A percentile compares a stretch with the other conserved stretches of the same genome.
Evolutionary conservation across 2,113 vertebrate species (phyloP).

Genomic region (Colinus virginianus): DNA sequence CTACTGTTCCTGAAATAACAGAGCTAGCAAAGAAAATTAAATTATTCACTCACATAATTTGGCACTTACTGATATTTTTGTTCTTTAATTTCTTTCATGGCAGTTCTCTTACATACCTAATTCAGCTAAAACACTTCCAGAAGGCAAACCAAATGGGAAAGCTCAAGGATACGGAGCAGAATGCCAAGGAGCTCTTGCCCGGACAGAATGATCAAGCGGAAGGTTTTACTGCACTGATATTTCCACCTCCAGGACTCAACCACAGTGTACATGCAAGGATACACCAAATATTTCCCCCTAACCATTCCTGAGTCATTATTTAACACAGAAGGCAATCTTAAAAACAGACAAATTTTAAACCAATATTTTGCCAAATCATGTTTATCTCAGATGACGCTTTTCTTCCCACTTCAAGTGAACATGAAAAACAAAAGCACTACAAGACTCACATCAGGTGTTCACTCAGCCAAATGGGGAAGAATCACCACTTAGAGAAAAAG

Average conservation of each 20-base stretch:
- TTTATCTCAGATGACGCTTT: background rate
- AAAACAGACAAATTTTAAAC: background rate
- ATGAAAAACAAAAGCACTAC: background rate
- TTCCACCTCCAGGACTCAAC: fast-evolving
- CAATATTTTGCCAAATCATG: background rate
- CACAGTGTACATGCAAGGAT: fast-evolving
- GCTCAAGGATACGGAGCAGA: background rate
- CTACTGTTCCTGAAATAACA: background rate
- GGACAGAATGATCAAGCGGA: background rate
- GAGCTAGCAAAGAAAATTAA: background rate
- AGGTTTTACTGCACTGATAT: background rate
- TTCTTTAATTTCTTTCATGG: background rate
- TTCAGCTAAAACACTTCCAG: background rate
- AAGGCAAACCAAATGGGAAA: background rate
- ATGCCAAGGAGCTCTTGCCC: background rate
- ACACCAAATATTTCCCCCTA: background rate
- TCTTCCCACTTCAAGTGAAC: background rate
- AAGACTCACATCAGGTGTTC: background rate
- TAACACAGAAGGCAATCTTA: background rate
- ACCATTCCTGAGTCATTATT: background rate
- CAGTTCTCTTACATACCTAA: background rate
- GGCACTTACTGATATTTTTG: background rate
- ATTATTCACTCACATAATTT: background rate
- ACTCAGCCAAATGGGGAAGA: background rate
- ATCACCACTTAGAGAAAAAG: background rate